Evolutionary conservation across 2,797 vertebrate species (phyloP), one percentile per base, ranked within the genome.

Genomic region (Xenentodon cancila): DNA sequence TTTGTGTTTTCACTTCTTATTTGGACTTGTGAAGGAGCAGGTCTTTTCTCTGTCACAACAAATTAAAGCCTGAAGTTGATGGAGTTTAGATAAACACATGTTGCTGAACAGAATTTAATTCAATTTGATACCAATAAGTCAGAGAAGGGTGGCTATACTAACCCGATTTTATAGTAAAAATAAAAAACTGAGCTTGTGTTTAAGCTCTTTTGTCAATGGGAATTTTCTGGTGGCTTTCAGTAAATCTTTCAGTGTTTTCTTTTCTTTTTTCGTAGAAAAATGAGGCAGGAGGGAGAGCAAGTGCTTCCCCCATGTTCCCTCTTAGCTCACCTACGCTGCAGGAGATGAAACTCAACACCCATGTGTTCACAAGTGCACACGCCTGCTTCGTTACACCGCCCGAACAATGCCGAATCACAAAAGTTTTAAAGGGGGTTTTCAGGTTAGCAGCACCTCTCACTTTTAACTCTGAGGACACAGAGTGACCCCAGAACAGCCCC

Each of bases 261-360:
- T 73, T 75, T 82, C 82, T 82, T 73, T 84, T 77, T 45, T 5
- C 50, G 54, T 68, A 76, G 84, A 85, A 85, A 88, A 80, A 79
- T 58, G 81, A 90, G 79, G 83, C 53, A 45, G 72, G 21, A 63
- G 60, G 53, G 53, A 60, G 58, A 63, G 64, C 42, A 5, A 47
- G 37, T 56, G 62, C 69, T 73, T 73, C 59, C 47, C 67, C 63
- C 74, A 73, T 65, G 70, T 76, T 56, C 51, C 45, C 51, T 67
- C 49, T 69, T 57, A 12, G 56, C 68, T 64, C 59, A 50, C 27
- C 53, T 30, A 48, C 64, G 52, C 71, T 80, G 72, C 44, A 68
- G 73, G 13, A 16, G 61, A 68, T 80, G 61, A 51, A 73, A 74
- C 61, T 52, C n/a, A 13, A 71, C 73, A 71, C 37, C 6, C 11